Base-by-base conservation (phyloP, 2,888 invertebrate genomes). In the Nomada goodeniana region DNA sequence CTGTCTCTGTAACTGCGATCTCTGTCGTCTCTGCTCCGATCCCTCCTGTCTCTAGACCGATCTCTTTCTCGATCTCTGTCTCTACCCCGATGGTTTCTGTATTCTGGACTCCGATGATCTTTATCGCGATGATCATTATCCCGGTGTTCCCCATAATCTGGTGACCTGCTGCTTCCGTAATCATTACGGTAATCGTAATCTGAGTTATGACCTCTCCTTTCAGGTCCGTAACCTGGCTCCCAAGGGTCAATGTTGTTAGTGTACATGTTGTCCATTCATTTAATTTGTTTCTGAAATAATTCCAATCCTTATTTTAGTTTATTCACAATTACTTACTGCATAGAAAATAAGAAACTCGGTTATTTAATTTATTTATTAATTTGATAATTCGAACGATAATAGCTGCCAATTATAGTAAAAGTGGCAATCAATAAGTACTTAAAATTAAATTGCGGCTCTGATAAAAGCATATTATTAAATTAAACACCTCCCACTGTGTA, bases 211-310 rank as follows among this genome's bases (percentile, higher is more conserved):
- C 82, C 77, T 59, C 91, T 84, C 11, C 92, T 88, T 20, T 92
- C 91, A 7, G 93, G 93, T 5, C 91, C 93, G 52, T 92, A 93
- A 26, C 93, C 93, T 61, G 93, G 92, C 74, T 94, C 93, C 93
- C 93, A 94, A 0, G 93, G 93, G 73, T 93, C 93, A 72, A 93
- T 93, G 65, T 88, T 91, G 79, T 89, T 91, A 85, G 90, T 91
- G 80, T 92, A 93, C 93, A 93, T 93, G 29, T 77, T 88, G 57
- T 78, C 76, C 83, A 83, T 76, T 55, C 85, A 85, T 84, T 55
- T 73, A 85, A 76, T 3, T 61, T 10, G 79, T 57, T 20, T 53
- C 89, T 90, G 81, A 13, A 83, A 86, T 29, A 36, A 61, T 23
- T 15, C 23, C n/a, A 61, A 20, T 61, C 67, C 29, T 18, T 0